Conservation (phyloP, 2,797 vertebrate genomes). For the Micrastur ruficollis region DNA sequence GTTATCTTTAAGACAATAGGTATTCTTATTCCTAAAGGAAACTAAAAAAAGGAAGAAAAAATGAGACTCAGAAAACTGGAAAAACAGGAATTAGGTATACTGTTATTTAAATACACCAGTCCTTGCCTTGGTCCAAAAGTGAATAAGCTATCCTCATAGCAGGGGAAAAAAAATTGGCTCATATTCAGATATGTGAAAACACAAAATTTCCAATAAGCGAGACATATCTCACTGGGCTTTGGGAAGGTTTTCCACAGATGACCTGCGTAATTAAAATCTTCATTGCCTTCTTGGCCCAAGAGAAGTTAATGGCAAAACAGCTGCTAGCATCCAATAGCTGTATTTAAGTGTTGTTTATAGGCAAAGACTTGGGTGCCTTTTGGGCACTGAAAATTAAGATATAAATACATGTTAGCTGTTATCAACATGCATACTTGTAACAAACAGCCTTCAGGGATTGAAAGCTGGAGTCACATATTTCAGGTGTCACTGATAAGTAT, state of each 20-base stretch:
- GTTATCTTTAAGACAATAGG: neutral
- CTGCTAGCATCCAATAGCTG: neutral
- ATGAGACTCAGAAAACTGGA: neutral
- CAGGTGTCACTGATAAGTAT: neutral
- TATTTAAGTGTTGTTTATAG: neutral
- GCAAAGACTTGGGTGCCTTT: neutral
- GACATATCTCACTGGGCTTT: accelerated
- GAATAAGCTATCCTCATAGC: neutral
- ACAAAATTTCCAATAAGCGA: neutral
- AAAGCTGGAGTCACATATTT: neutral
- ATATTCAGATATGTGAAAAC: neutral
- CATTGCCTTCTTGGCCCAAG: neutral
- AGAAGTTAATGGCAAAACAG: constrained; percentile 8
- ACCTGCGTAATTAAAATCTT: constrained; percentile 15
- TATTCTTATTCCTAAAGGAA: neutral
- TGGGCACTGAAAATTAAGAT: neutral
- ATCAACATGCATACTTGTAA: neutral
- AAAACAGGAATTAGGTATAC: neutral
- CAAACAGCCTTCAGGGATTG: neutral
- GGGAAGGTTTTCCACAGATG: neutral
- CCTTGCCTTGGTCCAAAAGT: neutral
- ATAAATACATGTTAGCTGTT: neutral
- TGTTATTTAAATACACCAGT: neutral
- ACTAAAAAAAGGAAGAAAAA: neutral
- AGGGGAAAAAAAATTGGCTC: neutral